Base-by-base conservation (phyloP, 92 coral and sea anemone genomes). In the Anthopleura xanthogrammica region DNA sequence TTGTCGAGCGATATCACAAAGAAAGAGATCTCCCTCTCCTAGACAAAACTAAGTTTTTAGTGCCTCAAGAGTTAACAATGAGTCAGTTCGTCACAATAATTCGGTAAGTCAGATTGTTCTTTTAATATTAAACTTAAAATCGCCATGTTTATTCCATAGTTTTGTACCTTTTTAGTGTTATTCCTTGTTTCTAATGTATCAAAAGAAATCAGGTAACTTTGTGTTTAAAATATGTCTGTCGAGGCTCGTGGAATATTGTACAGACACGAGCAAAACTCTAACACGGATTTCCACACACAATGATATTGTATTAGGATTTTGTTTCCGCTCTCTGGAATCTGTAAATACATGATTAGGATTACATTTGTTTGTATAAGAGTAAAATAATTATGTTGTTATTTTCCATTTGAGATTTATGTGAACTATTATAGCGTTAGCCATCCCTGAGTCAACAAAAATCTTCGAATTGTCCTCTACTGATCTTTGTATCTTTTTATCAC, bases 31-130 rank as follows among this genome's bases (percentile, higher is more conserved):
- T 97, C 77, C 99, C 99, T 7, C 82, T 92, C 24, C 86, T 97
- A 7, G 99, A 97, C 77, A 97, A 97, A 81, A 97, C 99, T 42
- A 97, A 97, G 85, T 97, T 97, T 83, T 83, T 97, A 58, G 99
- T 97, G 14, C 99, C 99, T 3, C 98, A 97, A 71, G 99, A 97
- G 65, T 74, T 97, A 64, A 97, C 99, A 0, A 97, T 97, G 98
- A 97, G 99, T 84, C 99, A 97, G 81, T 97, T 97, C 78, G 99
- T 97, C 9, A 97, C 99, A 23, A 97, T 97, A 8, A 97, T 97
- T 39, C 90, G 99, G 99, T 97, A 74, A 89, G 95, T 74, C 40
- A n/a, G 64, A 16, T 57, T 57, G 72, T 22, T 36, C 70, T 62
- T 62, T 62, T 62, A 14, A 68, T 5, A 68, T 7, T 68, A 29